Base-by-base conservation (phyloP, 2,888 invertebrate genomes). In the Thecocarcelia acutangulata region DNA sequence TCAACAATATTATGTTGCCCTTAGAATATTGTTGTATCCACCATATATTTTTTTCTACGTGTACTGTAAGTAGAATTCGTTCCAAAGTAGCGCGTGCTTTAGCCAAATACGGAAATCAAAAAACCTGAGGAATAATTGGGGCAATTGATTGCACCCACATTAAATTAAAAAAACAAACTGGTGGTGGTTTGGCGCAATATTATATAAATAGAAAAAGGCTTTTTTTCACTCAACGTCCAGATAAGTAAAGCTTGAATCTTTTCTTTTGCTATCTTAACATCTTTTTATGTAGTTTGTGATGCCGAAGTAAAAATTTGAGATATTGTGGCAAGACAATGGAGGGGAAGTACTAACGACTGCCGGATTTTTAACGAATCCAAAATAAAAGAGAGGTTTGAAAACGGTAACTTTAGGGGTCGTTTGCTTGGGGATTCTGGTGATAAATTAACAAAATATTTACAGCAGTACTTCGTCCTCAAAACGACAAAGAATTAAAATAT, bases 391-490 rank as follows among this genome's bases (percentile, higher is more conserved):
- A 28, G 54, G 15, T 54, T 54, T 28, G 33, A 33, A 54, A 54
- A 54, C 54, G 9, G 33, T 28, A 59, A 48, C 48, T 70, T 70
- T 70, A 24, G 46, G 37, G 48, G 37, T 4, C 48, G 59, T 44
- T 37, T 70, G 33, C 48, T 70, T 37, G 59, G 48, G 33, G 48
- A 37, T 19, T 56, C 19, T 13, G 50, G 70, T 12, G 58, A 70
- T 46, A 48, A 58, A 70, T 58, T 56, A 37, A 19, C 58, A 9
- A 15, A 13, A 24, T 58, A 58, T 13, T 58, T 48, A 58, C 58
- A 46, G 17, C 56, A 12, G n/a, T 70, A 37, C 59, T 33, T 40
- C 44, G 37, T 15, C 54, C 68, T 6, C 42, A 54, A 42, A 50
- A 52, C 28, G 59, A 59, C n/a, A 37, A 56, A 24, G 68, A 68